Evolutionary conservation across 1,140 invertebrate genomes (phyloP).

Genomic region (Telenomus remus): DNA sequence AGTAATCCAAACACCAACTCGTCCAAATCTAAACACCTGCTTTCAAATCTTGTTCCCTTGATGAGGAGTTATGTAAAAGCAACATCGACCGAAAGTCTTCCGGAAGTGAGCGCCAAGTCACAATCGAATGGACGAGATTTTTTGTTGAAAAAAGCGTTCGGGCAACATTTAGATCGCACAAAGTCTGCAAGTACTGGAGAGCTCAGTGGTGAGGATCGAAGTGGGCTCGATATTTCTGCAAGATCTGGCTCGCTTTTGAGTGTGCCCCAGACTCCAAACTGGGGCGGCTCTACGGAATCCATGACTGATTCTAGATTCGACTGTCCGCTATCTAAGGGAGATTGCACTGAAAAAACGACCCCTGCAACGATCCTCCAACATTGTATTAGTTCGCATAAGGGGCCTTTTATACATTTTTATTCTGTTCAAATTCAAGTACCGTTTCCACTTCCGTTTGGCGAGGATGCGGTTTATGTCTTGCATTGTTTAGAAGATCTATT

Average conservation of each 20-base stretch:
- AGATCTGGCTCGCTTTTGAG: constrained; percentile 47
- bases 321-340: constrained; percentile 61
- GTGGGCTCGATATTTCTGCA: constrained; percentile 3
- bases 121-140: constrained; percentile 35
- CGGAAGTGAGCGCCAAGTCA: constrained; percentile 29
- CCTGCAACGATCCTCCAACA: constrained; percentile 62
- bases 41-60: constrained; percentile 53
- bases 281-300: constrained; percentile 69
- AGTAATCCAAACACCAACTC: constrained; percentile 4
- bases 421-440: constrained; percentile 58
- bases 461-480: constrained; percentile 63
- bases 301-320: constrained; percentile 54
- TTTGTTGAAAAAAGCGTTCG: constrained; percentile 48
- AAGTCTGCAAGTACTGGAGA: constrained; percentile 73
- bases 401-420: constrained; percentile 68
- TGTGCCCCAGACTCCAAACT: constrained; percentile 60
- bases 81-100: constrained; percentile 69
- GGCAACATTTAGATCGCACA: constrained; percentile 55
- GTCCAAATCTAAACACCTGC: constrained; percentile 40
- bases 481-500: constrained; percentile 65
- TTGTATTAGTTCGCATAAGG: constrained; percentile 58
- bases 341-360: constrained; percentile 61
- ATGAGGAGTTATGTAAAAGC: constrained; percentile 61
- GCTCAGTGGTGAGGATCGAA: constrained; percentile 48
- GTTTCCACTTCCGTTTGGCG: constrained; percentile 63